Conservation (phyloP, 2,797 vertebrate genomes). For the Ctenopoma multispine region DNA sequence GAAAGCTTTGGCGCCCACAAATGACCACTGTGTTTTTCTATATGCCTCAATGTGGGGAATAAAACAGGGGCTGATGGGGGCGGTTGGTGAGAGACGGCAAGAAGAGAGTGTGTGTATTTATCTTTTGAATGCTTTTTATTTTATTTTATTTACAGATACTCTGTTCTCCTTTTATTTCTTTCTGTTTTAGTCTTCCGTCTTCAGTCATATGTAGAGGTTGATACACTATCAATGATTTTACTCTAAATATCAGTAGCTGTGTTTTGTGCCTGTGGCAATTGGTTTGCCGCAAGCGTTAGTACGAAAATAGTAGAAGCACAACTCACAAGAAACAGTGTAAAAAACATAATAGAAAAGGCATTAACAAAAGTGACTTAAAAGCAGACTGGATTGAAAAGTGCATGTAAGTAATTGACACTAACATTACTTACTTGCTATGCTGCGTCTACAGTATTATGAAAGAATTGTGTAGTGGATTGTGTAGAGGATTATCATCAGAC, state of each 20-base stretch:
- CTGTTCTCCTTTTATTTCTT: not conserved
- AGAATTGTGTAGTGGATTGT: too few relatives aligned
- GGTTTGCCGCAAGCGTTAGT: conserved; percentile 9
- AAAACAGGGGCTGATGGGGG: too few relatives aligned
- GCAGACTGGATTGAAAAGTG: not conserved
- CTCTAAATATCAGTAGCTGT: not conserved
- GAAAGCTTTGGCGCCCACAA: conserved; percentile 31
- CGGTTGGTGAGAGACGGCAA: not conserved
- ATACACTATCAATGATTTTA: conserved; percentile 16
- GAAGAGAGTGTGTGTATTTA: conserved; percentile 3
- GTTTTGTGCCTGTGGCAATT: not conserved
- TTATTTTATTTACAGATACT: not conserved
- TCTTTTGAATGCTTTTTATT: conserved; percentile 1
- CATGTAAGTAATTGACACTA: not conserved
- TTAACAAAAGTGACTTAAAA: not conserved
- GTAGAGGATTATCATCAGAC: too few relatives aligned
- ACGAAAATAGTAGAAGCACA: not conserved
- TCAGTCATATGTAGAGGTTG: not conserved
- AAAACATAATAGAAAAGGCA: not conserved
- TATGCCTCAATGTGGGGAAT: not conserved
- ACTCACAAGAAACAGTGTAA: not conserved
- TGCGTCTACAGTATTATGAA: too few relatives aligned
- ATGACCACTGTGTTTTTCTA: conserved; percentile 21
- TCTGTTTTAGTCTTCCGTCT: not conserved
- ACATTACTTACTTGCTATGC: too few relatives aligned